These are phyloP conservation scores for Colinus virginianus DNA, from an alignment of 2,113 vertebrate genomes.

Conservation along the genomic window DNA sequence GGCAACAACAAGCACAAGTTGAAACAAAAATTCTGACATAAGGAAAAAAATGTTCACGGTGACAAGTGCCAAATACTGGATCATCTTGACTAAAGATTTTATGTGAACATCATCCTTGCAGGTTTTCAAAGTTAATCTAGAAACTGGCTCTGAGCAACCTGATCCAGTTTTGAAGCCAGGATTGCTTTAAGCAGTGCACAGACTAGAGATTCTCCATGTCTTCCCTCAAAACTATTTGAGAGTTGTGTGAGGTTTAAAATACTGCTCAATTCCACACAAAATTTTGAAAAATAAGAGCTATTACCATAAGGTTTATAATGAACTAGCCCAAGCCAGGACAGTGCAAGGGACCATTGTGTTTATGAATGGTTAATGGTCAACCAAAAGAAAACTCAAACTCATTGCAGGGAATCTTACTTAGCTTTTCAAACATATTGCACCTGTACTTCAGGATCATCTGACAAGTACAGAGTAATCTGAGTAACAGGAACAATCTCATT, in stretches of 20 bases:
- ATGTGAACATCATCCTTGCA: not conserved
- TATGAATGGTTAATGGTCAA: not conserved
- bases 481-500: not conserved
- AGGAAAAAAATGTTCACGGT: not conserved
- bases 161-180: not conserved
- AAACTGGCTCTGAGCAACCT: not conserved
- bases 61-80: not conserved
- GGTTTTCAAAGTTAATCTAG: not conserved
- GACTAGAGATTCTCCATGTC: not conserved
- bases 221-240: not conserved
- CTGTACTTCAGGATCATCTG: not conserved
- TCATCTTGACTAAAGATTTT: not conserved
- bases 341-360: not conserved
- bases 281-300: not conserved
- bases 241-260: not conserved
- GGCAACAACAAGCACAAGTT: not conserved
- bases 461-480: not conserved
- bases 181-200: not conserved
- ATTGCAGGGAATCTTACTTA: not conserved
- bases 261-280: not conserved
- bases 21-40: not conserved
- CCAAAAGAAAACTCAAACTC: not conserved
- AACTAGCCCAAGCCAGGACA: not conserved
- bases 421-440: not conserved
- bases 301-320: not conserved